phyloP scores from a whole-genome alignment of 2,888 invertebrate species.

The Cephus runcator region DNA sequence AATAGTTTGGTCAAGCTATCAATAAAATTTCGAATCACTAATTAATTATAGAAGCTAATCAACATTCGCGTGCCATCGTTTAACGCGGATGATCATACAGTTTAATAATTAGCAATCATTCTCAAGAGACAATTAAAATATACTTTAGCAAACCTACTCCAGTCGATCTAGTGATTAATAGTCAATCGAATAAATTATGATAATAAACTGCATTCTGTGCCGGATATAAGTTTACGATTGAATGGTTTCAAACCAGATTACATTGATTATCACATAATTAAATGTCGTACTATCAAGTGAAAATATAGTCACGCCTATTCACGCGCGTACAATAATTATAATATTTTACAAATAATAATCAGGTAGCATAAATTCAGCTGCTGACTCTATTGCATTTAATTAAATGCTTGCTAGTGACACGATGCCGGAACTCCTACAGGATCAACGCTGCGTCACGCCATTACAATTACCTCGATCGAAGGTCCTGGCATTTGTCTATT shows the following conservation, averaged over 20 bases:
- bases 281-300: background rate
- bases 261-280: background rate
- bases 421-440: background rate
- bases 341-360: background rate
- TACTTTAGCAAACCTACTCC: background rate
- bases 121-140: background rate
- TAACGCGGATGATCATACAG: background rate
- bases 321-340: background rate
- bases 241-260: background rate
- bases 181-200: background rate
- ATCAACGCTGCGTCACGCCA: background rate
- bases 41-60: background rate
- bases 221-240: background rate
- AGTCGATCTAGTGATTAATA: background rate
- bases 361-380: background rate
- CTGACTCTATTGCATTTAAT: background rate
- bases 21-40: background rate
- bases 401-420: too few species aligned
- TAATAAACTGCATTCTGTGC: background rate
- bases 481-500: constrained; percentile 92
- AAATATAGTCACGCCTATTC: background rate
- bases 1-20: background rate
- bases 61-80: background rate
- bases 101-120: background rate
- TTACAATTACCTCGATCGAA: constrained; percentile 74